Percentiles rank a stretch among this genome's conserved stretches.
phyloP scores from a whole-genome alignment of 37 sponge, comb jelly and placozoan species.

The Beroe forskalii region DNA sequence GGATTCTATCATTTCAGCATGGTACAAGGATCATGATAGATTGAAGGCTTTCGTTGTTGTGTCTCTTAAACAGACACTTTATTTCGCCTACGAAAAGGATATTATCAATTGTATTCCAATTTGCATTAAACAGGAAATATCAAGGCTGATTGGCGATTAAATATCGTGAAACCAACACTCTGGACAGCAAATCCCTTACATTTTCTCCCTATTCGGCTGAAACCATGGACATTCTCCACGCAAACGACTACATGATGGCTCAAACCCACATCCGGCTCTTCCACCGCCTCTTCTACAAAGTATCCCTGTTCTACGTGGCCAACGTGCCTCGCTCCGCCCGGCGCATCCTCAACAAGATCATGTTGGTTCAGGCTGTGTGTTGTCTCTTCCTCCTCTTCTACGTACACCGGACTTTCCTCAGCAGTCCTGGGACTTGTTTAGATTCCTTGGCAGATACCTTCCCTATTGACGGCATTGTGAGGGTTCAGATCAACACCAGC shows the following conservation, averaged over 20 bases:
- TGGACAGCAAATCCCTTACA: too few species aligned
- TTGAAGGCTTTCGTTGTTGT: too few species aligned
- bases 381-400: constrained; percentile 26
- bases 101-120: too few species aligned
- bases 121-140: too few species aligned
- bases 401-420: constrained; percentile 35
- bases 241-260: constrained; percentile 59
- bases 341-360: neutral
- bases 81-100: too few species aligned
- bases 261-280: constrained; percentile 55
- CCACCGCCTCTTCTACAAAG: constrained; percentile 46
- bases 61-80: too few species aligned
- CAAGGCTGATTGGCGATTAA: too few species aligned
- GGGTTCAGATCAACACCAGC: constrained; percentile 11
- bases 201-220: too few species aligned
- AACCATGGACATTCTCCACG: constrained; percentile 44
- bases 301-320: constrained; percentile 13
- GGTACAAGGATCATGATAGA: too few species aligned
- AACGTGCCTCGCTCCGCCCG: neutral
- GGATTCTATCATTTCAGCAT: too few species aligned
- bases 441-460: neutral
- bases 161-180: too few species aligned
- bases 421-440: neutral
- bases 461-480: constrained; percentile 8
- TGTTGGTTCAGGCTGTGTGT: neutral